Base-by-base conservation (phyloP, 1,140 invertebrate genomes). In the Cotesia glomerata region DNA sequence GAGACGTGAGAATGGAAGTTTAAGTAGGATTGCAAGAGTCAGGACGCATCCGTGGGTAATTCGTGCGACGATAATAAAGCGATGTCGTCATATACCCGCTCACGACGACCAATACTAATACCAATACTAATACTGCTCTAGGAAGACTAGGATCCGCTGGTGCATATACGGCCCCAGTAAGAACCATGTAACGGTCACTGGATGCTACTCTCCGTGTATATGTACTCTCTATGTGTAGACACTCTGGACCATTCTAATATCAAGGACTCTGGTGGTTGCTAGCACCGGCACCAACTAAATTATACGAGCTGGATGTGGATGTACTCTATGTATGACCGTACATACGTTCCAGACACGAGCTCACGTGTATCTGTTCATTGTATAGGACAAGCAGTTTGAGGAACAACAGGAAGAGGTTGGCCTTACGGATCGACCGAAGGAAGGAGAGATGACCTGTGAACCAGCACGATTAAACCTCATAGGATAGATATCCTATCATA, bases 191-290 rank as follows among this genome's bases (percentile, higher is more conserved):
- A 81, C 82, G 82, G 81, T 83, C 77, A 79, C 78, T 80, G 75
- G 70, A 62, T 62, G 59, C 59, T 26, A 13, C 32, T 39, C 52
- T 45, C 39, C 7, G 8, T 26, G 26, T 26, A 3, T 26, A 26
- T 26, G 52, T n/a, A 56, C n/a, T 5, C 52, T 56, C 7, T 56
- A 56, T 35, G 13, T 77, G 77, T 26, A 61, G 3, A n/a, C 79
- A 74, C 77, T 77, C 75, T 79, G 83, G 82, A 79, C 83, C 82
- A 84, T 84, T 84, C 83, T 84, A 84, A 84, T 84, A 84, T 84
- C 83, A 84, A 84, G 83, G 83, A 84, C 80, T 78, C 78, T 73
- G 75, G 75, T 74, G 72, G 62, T 11, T 14, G 39, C 14, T 45
- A 71, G 67, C 73, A 77, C 49, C 32, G 39, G 14, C 26, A 26